Evolutionary conservation across 2,888 invertebrate species (phyloP), one percentile per base, ranked within the genome.

Genomic region (Athalia circularis): DNA sequence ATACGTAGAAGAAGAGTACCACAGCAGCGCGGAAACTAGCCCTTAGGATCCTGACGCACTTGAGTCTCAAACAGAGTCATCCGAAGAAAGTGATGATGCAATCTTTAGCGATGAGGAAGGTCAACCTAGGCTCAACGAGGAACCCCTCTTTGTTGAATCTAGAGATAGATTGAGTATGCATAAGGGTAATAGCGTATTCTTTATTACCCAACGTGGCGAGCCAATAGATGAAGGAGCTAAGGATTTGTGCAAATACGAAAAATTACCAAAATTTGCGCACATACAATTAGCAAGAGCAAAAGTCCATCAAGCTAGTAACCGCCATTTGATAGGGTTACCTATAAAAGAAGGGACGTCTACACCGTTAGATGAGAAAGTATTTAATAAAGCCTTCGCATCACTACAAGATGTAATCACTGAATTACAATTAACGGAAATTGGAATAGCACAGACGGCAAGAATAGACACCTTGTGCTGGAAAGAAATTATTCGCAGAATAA

Each of bases 171-270:
- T 80, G 0, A 45, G 13, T 0, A 81, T 79, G 81, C 61, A 57
- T 11, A 81, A 67, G 11, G 80, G 79, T 13, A 80, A 81, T n/a
- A 6, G 79, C 0, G 77, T 77, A 15, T 74, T 67, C 9, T 77
- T 81, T 5, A 45, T 75, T 0, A 79, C 78, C 0, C 65, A 75
- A 1, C 70, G 65, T 11, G 67, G 67, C 0, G 74, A 81, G n/a
- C 11, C 77, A 0, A 8, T 75, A 11, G 81, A 79, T 47, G 79
- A 64, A 15, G 79, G 79, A 9, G 79, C 79, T 3, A 54, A 50
- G 9, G 77, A 77, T 1, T 13, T 9, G 77, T 15, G 15, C 8
- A 45, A 67, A 5, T 15, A 13, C 8, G 50, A 13, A 0, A 70
- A 70, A 57, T 57, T 57, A 57, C 54, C 70, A 54, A 11, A 57